phyloP scores from a whole-genome alignment of 1,140 invertebrate species.

The Frieseomelitta varia region DNA sequence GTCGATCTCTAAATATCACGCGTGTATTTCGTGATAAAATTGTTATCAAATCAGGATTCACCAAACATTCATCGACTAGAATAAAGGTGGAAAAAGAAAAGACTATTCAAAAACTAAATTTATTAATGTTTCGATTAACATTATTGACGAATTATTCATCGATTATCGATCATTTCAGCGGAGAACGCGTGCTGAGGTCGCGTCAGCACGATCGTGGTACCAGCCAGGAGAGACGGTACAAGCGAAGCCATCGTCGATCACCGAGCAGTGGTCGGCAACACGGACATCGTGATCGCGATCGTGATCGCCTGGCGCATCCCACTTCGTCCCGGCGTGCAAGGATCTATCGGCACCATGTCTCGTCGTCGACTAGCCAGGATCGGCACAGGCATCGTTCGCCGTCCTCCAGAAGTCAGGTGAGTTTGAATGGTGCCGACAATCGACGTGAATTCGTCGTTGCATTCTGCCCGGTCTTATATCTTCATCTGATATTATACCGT shows the following conservation, averaged over 20 bases:
- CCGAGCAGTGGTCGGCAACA: conserved; percentile 83
- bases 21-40: too few species aligned
- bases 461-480: background rate
- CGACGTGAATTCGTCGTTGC: background rate
- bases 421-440: conserved; percentile 57
- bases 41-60: too few species aligned
- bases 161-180: conserved; percentile 78
- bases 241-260: conserved; percentile 84
- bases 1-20: too few species aligned
- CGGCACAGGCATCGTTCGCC: conserved; percentile 72
- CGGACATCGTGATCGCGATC: conserved; percentile 81
- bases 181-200: conserved; percentile 84
- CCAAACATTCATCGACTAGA: too few species aligned
- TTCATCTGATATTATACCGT: background rate
- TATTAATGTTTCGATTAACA: background rate
- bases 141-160: too few species aligned
- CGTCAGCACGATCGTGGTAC: conserved; percentile 85
- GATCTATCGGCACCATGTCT: conserved; percentile 73
- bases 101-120: too few species aligned
- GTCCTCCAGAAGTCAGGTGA: conserved; percentile 79
- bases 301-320: conserved; percentile 80
- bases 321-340: conserved; percentile 81
- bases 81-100: too few species aligned
- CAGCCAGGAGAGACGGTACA: conserved; percentile 85
- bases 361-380: conserved; percentile 75